Evolutionary conservation across 2,888 invertebrate species (phyloP), one percentile per base, ranked within the genome.

Genomic region (Pediacus dermestoides): DNA sequence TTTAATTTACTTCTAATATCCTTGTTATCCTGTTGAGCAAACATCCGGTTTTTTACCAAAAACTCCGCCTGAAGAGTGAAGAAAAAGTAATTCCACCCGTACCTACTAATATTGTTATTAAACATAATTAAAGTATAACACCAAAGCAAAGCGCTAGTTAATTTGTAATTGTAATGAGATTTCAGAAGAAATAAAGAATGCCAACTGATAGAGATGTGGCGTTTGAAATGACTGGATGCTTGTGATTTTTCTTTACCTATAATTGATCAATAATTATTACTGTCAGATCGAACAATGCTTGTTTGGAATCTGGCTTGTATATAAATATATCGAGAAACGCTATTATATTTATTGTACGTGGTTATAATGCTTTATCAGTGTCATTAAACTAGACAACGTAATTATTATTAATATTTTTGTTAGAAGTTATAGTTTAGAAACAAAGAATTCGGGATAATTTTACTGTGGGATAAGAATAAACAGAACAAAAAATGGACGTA

Each of bases 191-290:
- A 52, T 42, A 34, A 50, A 39, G 58, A 55, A 57, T 58, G 51
- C 46, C 39, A 37, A 37, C 31, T 28, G 46, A 54, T 53, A 53
- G 48, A 56, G 57, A 49, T 46, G 52, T 55, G 48, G 53, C 53
- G 56, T 55, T 55, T 50, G 46, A 49, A 57, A 53, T 52, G 51
- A 52, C 50, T 57, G 54, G 50, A 59, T 61, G 52, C 44, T 48
- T 58, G 42, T 46, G 48, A 58, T 58, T 56, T 59, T 57, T 58
- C 47, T 49, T 49, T 49, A 40, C 48, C 51, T 44, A 54, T 60
- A 60, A 60, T 61, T 61, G 60, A 60, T 60, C 60, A 52, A 55
- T 63, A 61, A 63, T 63, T 61, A 59, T 61, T 55, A 59, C 54
- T 54, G 59, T 57, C 58, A 55, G 52, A 50, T 55, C 48, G 53